Conservation (phyloP, 2,888 invertebrate genomes). For the Herminia tarsipennalis region DNA sequence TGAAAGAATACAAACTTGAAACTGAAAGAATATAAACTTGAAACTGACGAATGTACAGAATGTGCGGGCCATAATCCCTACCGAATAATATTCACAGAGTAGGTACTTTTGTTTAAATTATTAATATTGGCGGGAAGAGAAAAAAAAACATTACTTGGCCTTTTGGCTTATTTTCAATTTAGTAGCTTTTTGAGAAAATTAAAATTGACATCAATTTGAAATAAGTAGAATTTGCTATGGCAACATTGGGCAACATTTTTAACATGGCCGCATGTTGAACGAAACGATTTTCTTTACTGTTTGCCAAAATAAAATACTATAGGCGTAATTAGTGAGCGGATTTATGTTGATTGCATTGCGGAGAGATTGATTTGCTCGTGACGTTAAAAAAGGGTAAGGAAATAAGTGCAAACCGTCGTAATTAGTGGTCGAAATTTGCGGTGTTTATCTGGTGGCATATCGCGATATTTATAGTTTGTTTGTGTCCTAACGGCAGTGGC, state of each 20-base stretch:
- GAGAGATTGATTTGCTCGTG: constrained; percentile 55
- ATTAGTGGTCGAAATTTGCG: constrained; percentile 53
- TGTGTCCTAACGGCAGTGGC: constrained; percentile 66
- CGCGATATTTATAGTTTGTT: constrained; percentile 64
- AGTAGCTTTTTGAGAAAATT: too few species aligned
- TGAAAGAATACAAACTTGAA: too few species aligned
- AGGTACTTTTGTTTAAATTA: too few species aligned
- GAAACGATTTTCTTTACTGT: constrained; percentile 92
- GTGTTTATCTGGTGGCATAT: constrained; percentile 69
- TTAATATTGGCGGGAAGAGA: too few species aligned
- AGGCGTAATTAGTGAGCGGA: constrained; percentile 72
- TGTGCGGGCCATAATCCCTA: too few species aligned
- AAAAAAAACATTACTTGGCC: too few species aligned
- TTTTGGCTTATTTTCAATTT: too few species aligned
- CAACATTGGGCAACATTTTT: constrained; percentile 81
- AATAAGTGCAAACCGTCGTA: constrained; percentile 58
- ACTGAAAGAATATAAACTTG: too few species aligned
- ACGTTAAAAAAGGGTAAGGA: constrained; percentile 68
- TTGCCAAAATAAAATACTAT: constrained; percentile 86
- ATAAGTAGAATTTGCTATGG: constrained; percentile 28
- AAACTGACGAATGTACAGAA: too few species aligned
- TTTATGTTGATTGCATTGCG: constrained; percentile 70
- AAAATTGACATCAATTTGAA: too few species aligned
- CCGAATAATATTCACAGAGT: too few species aligned
- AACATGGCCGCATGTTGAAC: constrained; percentile 95